phyloP scores from a whole-genome alignment of 2,797 vertebrate genomes.

The Melanogrammus aeglefinus region DNA sequence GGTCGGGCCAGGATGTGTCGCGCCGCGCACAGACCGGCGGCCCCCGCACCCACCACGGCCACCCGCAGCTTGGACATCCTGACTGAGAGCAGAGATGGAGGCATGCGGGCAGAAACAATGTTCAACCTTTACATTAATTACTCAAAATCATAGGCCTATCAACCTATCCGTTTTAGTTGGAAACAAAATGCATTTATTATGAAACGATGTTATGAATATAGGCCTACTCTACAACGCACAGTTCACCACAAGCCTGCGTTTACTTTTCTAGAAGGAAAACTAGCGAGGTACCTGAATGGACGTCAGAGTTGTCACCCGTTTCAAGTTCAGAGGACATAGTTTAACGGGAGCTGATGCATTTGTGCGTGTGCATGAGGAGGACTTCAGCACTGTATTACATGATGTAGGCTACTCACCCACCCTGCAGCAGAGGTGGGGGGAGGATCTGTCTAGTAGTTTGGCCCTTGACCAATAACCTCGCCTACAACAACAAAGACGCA shows the following conservation, averaged over 20 bases:
- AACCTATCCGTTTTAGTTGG: no score
- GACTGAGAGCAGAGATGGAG: background rate
- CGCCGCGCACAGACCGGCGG: conserved; percentile 75
- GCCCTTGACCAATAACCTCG: background rate
- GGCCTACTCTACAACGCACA: background rate
- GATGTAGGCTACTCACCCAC: background rate
- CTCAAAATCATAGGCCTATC: background rate
- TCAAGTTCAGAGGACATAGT: background rate
- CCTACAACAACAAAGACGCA: background rate
- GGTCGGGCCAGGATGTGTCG: conserved; percentile 69
- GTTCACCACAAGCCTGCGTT: background rate
- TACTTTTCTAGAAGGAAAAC: no score
- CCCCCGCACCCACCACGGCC: conserved; percentile 77
- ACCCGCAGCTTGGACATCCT: conserved; percentile 51
- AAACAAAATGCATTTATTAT: background rate
- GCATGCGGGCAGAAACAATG: background rate
- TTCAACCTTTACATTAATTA: background rate
- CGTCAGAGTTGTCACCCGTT: background rate
- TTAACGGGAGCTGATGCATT: background rate
- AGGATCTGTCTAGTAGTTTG: background rate
- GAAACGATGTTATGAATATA: background rate
- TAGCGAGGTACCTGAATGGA: background rate
- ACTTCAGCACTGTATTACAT: background rate
- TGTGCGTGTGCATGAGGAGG: background rate
- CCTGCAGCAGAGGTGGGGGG: background rate